Evolutionary conservation across 2,113 vertebrate genomes (phyloP).

Genomic region (Aegithalos caudatus): DNA sequence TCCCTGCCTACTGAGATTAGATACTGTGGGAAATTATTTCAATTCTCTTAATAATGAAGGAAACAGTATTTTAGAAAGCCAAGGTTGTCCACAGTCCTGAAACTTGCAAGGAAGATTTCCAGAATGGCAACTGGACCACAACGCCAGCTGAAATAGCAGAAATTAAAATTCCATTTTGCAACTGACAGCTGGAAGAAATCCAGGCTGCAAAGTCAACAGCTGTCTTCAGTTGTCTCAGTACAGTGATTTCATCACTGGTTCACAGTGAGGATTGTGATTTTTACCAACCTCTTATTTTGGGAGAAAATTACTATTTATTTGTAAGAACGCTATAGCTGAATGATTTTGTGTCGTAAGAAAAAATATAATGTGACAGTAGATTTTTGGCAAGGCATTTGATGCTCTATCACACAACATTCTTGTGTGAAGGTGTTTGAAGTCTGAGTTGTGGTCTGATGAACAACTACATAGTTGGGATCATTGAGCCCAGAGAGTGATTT

Average conservation of each 20-base stretch:
- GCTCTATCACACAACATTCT: background rate
- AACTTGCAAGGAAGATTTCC: background rate
- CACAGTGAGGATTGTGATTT: background rate
- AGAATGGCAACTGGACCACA: background rate
- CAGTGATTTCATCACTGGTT: background rate
- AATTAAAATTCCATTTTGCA: background rate
- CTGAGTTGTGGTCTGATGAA: background rate
- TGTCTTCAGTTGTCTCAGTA: background rate
- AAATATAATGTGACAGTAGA: background rate
- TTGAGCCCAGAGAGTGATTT: background rate
- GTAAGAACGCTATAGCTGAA: background rate
- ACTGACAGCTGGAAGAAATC: conserved; percentile 8
- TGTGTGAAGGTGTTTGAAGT: background rate
- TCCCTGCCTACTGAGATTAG: background rate
- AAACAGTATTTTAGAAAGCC: background rate
- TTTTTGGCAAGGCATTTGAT: background rate
- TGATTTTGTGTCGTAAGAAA: background rate
- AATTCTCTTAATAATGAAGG: background rate
- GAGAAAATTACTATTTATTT: background rate
- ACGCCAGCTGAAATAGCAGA: background rate
- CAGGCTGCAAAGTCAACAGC: background rate
- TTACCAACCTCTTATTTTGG: background rate
- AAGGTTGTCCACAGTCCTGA: background rate
- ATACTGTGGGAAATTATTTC: background rate
- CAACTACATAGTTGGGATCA: background rate